These are phyloP conservation scores for Pygathrix nemaeus DNA, from an alignment of 2,113 vertebrate genomes.

Conservation along the genomic window DNA sequence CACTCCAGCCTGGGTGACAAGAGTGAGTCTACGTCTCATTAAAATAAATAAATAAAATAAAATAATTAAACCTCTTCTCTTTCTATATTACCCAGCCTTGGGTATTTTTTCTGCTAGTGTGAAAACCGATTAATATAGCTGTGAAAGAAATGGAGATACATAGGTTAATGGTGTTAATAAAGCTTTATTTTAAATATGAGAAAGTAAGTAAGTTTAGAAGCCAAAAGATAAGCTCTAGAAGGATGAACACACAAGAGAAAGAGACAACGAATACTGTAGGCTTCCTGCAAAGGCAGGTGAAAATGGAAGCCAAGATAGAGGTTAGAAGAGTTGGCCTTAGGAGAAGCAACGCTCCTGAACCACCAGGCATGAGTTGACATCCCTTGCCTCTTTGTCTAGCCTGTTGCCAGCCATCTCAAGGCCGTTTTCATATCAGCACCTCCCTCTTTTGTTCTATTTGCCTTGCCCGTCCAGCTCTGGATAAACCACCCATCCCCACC, in stretches of 20 bases:
- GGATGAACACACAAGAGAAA: neutral
- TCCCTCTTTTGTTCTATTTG: slow-evolving; percentile 24
- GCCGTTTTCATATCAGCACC: neutral
- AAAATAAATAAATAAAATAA: too few relatives aligned
- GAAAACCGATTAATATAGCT: too few relatives aligned
- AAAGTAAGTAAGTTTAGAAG: slow-evolving; percentile 22
- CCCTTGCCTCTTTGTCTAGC: neutral
- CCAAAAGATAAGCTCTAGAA: neutral
- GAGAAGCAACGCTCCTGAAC: neutral
- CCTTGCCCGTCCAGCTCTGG: neutral
- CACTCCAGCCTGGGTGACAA: too few relatives aligned
- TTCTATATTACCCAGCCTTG: too few relatives aligned
- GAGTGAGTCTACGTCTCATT: too few relatives aligned
- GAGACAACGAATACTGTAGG: neutral
- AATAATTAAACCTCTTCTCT: too few relatives aligned
- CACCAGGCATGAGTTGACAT: neutral
- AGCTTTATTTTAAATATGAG: neutral
- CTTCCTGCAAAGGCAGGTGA: slow-evolving; percentile 12
- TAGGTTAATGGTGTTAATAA: neutral
- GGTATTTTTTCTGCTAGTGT: too few relatives aligned
- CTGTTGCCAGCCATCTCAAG: neutral
- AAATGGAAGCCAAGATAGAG: neutral
- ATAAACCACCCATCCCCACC: neutral
- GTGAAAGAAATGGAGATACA: neutral
- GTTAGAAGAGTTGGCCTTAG: neutral